phyloP scores from a whole-genome alignment of 2,797 vertebrate species.

The Anableps anableps region DNA sequence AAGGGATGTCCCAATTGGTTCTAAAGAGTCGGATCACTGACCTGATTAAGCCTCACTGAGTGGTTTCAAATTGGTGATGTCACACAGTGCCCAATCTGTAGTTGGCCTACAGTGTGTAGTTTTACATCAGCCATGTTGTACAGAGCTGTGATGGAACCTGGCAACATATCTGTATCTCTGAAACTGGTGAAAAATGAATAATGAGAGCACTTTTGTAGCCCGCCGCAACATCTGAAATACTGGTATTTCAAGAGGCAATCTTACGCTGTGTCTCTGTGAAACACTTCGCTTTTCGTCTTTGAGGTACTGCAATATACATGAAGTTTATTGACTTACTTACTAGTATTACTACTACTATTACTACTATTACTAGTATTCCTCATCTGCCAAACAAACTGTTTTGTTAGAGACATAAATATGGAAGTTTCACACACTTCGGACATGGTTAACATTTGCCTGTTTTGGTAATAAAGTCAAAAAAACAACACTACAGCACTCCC shows the following conservation, averaged over 20 bases:
- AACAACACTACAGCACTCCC: neutral
- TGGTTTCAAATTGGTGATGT: neutral
- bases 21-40: too few relatives aligned
- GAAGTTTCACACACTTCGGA: too few relatives aligned
- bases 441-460: too few relatives aligned
- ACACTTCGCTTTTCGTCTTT: neutral
- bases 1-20: too few relatives aligned
- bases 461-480: neutral
- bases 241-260: neutral
- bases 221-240: neutral
- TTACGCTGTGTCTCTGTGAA: neutral
- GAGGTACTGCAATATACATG: neutral
- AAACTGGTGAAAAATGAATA: neutral
- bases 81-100: neutral
- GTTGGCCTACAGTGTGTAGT: neutral
- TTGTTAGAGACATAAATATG: too few relatives aligned
- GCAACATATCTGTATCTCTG: neutral
- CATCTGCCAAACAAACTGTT: too few relatives aligned
- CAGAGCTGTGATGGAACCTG: neutral
- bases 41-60: neutral
- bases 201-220: neutral
- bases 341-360: too few relatives aligned
- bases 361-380: too few relatives aligned
- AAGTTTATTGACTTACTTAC: neutral
- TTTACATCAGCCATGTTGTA: neutral